Evolutionary conservation across 2,797 vertebrate species (phyloP).

Genomic region (Tolypeutes matacus): DNA sequence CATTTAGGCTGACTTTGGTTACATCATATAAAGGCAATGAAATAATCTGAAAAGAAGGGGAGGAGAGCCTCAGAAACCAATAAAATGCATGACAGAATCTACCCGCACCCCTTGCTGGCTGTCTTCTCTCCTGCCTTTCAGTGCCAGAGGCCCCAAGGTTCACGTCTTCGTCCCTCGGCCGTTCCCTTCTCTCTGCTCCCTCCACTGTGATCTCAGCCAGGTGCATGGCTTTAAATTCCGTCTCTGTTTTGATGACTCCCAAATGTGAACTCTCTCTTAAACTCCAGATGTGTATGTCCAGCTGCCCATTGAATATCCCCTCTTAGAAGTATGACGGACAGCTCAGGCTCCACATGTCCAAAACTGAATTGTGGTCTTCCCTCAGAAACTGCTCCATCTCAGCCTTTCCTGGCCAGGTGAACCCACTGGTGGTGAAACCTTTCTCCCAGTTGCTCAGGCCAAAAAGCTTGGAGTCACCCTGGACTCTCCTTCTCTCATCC

Average conservation of each 20-base stretch:
- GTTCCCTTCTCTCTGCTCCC: background rate
- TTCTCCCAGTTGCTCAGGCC: no score
- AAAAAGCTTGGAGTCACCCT: background rate
- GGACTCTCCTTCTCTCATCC: background rate
- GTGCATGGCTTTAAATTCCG: fast-evolving
- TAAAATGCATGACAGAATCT: background rate
- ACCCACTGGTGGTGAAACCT: fast-evolving
- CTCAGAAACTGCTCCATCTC: no score
- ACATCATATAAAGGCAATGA: background rate
- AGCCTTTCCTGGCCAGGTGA: background rate
- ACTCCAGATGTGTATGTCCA: background rate
- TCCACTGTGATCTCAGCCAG: background rate
- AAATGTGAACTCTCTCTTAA: fast-evolving
- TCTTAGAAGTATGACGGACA: fast-evolving
- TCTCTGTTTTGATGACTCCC: background rate
- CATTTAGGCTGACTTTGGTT: background rate
- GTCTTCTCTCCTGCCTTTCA: background rate
- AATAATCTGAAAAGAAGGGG: background rate
- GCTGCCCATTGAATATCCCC: background rate
- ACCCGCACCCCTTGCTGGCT: fast-evolving
- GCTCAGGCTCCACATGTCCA: background rate
- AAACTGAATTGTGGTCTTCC: background rate
- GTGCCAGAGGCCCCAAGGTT: background rate
- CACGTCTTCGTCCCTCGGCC: background rate
- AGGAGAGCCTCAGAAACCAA: background rate